Evolutionary conservation across 2,113 vertebrate species (phyloP), one percentile per base, ranked within the genome.

Genomic region (Zapus hudsonius): DNA sequence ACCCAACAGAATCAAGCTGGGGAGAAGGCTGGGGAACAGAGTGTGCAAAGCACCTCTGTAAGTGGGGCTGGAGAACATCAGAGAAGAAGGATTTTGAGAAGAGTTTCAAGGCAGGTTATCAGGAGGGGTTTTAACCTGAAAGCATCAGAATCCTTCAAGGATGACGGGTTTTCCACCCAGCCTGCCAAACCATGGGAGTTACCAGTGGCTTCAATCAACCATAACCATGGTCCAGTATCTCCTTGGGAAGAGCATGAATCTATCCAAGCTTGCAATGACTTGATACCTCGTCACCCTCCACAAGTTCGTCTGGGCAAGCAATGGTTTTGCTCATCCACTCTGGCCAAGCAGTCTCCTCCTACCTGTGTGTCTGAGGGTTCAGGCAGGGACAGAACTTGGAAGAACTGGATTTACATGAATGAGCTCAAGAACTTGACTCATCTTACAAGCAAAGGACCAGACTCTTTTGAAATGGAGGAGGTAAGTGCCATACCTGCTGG

Each of bases 391-490:
- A 84, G 40, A 73, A 52, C 4, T 31, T 93, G 63, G 64, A 90
- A 96, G 57, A 93, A 59, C 36, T 84, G 84, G 19, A 11, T 90
- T 83, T 83, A 95, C 67, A 11, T 33, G 6, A 86, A 95, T 64
- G 91, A 5, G 3, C 66, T 97, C 69, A 96, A 75, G 94, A 96
- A 76, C 12, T n/a, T 92, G 31, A 17, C 47, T 4, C 1, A 31
- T 69, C 70, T 92, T 52, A 82, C 17, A 11, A 29, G 16, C 63
- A 95, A 96, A 92, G 59, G 84, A 36, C 89, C 93, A 89, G 96
- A 97, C 19, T 98, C 87, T 13, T 98, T 97, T 94, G 98, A 98
- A 97, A 95, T 98, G 96, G 97, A 98, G 96, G 98, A 98, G 96
- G 97, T 98, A 93, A 97, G 79, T 36, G 61, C 4, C 59, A 17